A percentile compares a stretch with the other conserved stretches of the same genome.
These are phyloP conservation scores for Ferdinandea cuprea DNA, from an alignment of 2,888 invertebrate genomes.

Conservation along the genomic window DNA sequence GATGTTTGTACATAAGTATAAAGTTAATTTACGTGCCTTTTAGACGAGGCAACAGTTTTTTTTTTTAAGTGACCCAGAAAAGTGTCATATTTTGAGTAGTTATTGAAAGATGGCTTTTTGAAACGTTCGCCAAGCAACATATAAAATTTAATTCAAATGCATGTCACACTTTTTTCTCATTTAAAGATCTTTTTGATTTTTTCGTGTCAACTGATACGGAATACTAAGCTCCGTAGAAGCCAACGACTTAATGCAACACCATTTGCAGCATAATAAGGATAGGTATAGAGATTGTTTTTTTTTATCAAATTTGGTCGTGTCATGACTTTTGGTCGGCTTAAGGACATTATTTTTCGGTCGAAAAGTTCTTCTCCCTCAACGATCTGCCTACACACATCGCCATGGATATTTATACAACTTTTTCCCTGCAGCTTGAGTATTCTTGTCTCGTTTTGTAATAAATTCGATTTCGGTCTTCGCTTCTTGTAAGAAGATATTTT, in stretches of 20 bases:
- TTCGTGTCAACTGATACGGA: background rate
- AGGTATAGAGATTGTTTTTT: background rate
- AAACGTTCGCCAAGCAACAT: too few relatives aligned
- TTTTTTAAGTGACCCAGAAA: background rate
- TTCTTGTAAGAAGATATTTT: conserved; percentile 17
- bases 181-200: background rate
- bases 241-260: conserved; percentile 1
- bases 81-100: too few relatives aligned
- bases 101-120: too few relatives aligned
- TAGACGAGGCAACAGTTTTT: background rate
- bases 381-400: background rate
- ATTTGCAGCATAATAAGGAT: conserved; percentile 8
- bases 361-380: background rate
- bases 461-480: conserved; percentile 37
- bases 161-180: too few relatives aligned
- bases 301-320: conserved; percentile 7
- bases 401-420: background rate
- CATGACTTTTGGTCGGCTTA: conserved; percentile 4
- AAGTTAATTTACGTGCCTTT: background rate
- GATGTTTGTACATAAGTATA: too few relatives aligned
- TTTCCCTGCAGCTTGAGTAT: conserved; percentile 10
- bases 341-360: conserved; percentile 15
- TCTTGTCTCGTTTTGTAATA: conserved; percentile 30
- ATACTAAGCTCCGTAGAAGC: background rate
- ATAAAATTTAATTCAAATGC: too few relatives aligned